phyloP scores from a whole-genome alignment of 2,797 vertebrate genomes.

The Neosalanx taihuensis region DNA sequence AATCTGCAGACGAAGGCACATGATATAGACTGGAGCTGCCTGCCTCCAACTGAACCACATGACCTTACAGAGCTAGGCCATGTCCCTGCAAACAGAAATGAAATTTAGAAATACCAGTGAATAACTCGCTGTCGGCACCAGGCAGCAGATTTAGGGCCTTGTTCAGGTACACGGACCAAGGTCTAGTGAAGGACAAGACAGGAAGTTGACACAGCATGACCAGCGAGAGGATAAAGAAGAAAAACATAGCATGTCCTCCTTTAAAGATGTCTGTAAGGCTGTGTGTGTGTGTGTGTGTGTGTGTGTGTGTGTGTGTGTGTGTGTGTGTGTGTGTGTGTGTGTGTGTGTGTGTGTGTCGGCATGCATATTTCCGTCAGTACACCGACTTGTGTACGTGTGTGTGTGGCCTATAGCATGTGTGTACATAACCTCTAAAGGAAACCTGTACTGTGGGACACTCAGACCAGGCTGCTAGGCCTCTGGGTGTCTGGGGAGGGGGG shows the following conservation, averaged over 20 bases:
- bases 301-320: conserved; percentile 6
- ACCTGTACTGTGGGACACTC: conserved; percentile 13
- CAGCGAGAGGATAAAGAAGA: conserved; percentile 19
- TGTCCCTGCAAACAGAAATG: conserved; percentile 21
- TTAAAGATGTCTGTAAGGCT: not conserved
- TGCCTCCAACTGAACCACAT: conserved; percentile 4
- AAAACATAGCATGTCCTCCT: conserved; percentile 4
- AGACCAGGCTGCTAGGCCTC: conserved; percentile 27
- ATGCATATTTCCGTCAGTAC: conserved; percentile 1
- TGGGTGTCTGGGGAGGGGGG: conserved; percentile 30
- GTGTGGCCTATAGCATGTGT: conserved; percentile 11
- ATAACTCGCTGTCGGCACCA: conserved; percentile 29
- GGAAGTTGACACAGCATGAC: conserved; percentile 43
- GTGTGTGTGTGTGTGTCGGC: not conserved
- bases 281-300: not conserved
- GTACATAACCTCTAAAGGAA: conserved; percentile 13
- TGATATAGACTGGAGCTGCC: not conserved
- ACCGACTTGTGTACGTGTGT: conserved; percentile 8
- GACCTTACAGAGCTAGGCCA: conserved; percentile 20
- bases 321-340: conserved; percentile 8
- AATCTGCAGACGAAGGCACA: conserved; percentile 1
- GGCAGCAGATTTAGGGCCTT: conserved; percentile 33
- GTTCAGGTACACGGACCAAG: conserved; percentile 8
- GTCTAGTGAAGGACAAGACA: conserved; percentile 33
- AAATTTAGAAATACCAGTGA: conserved; percentile 22